Percentiles rank a stretch among this genome's conserved stretches.
phyloP scores from a whole-genome alignment of 2,888 invertebrate species.

The Caenorhabditis japonica region DNA sequence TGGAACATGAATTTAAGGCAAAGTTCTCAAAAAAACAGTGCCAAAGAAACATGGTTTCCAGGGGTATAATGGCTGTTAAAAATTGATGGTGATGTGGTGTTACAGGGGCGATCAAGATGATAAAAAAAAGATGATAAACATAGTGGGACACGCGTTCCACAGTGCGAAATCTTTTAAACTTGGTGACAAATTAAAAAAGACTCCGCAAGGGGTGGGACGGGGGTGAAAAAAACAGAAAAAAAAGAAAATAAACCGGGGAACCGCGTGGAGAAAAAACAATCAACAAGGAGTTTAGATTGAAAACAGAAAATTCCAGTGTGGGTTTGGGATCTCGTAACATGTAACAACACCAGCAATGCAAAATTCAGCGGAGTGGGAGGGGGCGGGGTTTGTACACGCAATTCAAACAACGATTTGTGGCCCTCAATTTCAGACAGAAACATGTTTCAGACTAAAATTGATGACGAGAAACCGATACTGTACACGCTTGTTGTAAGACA shows the following conservation, averaged over 20 bases:
- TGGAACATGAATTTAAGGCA: too few relatives aligned
- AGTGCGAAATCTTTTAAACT: too few relatives aligned
- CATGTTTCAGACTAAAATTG: too few relatives aligned
- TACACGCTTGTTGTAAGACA: constrained; percentile 26
- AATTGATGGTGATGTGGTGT: constrained; percentile 29
- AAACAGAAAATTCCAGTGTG: constrained; percentile 26
- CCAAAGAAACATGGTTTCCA: too few relatives aligned
- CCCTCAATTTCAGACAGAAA: too few relatives aligned
- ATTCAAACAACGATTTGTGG: not conserved
- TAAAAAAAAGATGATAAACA: constrained; percentile 43
- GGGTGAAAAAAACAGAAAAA: not conserved
- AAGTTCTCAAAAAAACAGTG: too few relatives aligned
- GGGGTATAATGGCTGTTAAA: constrained; percentile 29
- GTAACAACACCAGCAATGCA: constrained; percentile 49
- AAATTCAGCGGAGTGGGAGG: constrained; percentile 12
- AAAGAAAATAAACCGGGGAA: not conserved
- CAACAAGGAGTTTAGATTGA: constrained; percentile 26
- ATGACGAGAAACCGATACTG: constrained; percentile 18
- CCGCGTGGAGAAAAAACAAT: not conserved
- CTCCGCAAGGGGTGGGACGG: too few relatives aligned
- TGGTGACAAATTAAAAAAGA: too few relatives aligned
- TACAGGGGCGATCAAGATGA: constrained; percentile 29
- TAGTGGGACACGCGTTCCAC: too few relatives aligned
- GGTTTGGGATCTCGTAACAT: constrained; percentile 35
- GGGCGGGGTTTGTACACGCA: constrained; percentile 46